Percentiles rank a stretch among this genome's conserved stretches.
Conservation (phyloP, 2,113 vertebrate species). For the Amblyopsis rosae region DNA sequence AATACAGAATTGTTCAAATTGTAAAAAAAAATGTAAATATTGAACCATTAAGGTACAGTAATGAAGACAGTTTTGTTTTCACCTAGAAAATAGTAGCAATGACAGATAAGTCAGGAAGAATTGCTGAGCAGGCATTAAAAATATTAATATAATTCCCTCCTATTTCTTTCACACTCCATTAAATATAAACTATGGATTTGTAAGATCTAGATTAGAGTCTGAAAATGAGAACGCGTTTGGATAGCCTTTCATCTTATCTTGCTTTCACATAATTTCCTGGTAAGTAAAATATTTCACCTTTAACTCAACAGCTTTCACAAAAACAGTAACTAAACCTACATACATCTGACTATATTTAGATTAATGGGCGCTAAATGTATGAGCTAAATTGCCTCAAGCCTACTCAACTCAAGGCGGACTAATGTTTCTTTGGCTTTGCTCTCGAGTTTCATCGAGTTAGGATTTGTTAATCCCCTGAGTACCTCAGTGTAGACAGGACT, state of each 20-base stretch:
- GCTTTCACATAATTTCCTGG: too few relatives aligned
- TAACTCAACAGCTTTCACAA: slow-evolving; percentile 26
- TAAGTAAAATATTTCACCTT: slow-evolving; percentile 1
- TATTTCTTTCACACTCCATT: slow-evolving; percentile 5
- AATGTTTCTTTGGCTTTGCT: slow-evolving; percentile 43
- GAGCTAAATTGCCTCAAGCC: slow-evolving; percentile 35
- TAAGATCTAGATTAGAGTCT: neutral
- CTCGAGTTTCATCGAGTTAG: slow-evolving; percentile 48
- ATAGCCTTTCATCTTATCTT: neutral
- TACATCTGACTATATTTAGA: slow-evolving; percentile 37
- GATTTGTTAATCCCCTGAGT: slow-evolving; percentile 44
- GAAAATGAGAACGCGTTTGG: neutral
- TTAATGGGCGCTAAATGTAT: slow-evolving; percentile 59
- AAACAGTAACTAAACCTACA: slow-evolving; percentile 40
- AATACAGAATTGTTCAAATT: too few relatives aligned
- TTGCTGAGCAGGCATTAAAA: slow-evolving; percentile 3
- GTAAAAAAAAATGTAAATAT: too few relatives aligned
- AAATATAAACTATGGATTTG: slow-evolving; percentile 2
- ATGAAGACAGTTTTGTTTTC: neutral
- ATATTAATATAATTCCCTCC: neutral
- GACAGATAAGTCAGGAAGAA: neutral
- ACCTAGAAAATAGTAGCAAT: neutral
- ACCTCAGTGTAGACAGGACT: slow-evolving; percentile 44
- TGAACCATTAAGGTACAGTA: neutral
- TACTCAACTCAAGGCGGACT: slow-evolving; percentile 16